Evolutionary conservation across 2,113 vertebrate species (phyloP).

Genomic region (Protomyctophum bolini): DNA sequence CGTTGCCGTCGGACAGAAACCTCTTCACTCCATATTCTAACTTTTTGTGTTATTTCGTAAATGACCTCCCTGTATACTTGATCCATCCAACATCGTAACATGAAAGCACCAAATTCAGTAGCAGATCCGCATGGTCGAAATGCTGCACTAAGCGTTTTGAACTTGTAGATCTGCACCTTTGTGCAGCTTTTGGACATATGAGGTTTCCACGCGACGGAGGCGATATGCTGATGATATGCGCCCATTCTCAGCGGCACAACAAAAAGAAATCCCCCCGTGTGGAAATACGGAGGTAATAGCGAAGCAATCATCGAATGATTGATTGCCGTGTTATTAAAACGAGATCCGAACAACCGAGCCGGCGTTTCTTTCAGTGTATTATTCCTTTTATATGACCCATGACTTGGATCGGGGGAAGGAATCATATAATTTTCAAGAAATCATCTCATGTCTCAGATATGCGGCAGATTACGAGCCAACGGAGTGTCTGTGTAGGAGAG

Average conservation of each 20-base stretch:
- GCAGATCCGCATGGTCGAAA: too few species aligned
- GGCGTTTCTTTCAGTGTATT: constrained; percentile 15
- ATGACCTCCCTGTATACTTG: too few species aligned
- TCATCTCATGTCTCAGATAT: constrained; percentile 24
- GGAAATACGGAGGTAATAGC: constrained; percentile 1
- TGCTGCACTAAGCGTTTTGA: too few species aligned
- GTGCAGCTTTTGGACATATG: too few species aligned
- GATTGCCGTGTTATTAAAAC: constrained; percentile 29
- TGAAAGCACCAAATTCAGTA: too few species aligned
- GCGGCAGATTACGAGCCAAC: constrained; percentile 27
- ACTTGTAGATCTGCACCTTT: too few species aligned
- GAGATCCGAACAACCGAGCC: constrained; percentile 25
- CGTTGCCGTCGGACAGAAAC: too few species aligned
- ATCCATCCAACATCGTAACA: too few species aligned
- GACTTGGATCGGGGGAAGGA: constrained; percentile 8
- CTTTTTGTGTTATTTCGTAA: too few species aligned
- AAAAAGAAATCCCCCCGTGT: neutral
- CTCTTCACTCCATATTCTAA: too few species aligned
- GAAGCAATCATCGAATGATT: constrained; percentile 17
- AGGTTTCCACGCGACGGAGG: too few species aligned
- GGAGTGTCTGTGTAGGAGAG: constrained; percentile 14
- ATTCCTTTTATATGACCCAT: constrained; percentile 21
- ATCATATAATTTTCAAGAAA: constrained; percentile 35
- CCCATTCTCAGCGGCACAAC: constrained; percentile 24
- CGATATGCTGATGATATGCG: constrained; percentile 33